Conservation (phyloP, 2,113 vertebrate genomes). For the Syrmaticus mikado region DNA sequence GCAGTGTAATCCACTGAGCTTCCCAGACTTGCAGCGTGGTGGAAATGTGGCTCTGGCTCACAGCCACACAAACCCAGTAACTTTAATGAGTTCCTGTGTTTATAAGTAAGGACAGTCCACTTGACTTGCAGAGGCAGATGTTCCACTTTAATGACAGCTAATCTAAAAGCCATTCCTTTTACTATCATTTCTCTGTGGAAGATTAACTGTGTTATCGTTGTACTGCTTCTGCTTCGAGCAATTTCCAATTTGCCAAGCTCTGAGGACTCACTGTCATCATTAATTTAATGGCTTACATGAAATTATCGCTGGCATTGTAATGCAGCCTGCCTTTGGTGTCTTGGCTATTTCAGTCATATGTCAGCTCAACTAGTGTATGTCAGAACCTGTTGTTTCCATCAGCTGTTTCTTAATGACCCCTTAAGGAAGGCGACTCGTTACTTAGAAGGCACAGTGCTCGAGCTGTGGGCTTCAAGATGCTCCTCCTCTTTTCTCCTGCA, state of each 20-base stretch:
- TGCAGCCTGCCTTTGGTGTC: conserved; percentile 1
- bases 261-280: neutral
- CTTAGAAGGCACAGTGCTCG: neutral
- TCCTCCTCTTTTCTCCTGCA: neutral
- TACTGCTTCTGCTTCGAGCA: conserved; percentile 21
- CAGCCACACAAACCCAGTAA: neutral
- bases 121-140: conserved; percentile 52
- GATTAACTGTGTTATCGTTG: conserved; percentile 10
- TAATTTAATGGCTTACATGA: neutral
- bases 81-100: neutral
- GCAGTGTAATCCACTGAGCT: neutral
- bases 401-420: conserved; percentile 6
- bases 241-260: conserved; percentile 47
- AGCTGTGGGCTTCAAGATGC: neutral
- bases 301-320: conserved; percentile 6
- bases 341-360: neutral
- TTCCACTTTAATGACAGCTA: conserved; percentile 56
- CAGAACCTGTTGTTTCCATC: neutral
- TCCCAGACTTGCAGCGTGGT: neutral
- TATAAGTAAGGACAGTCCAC: conserved; percentile 1
- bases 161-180: conserved; percentile 65
- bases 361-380: neutral
- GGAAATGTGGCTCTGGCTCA: neutral
- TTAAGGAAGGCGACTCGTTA: neutral
- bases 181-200: neutral